A percentile compares a stretch with the other conserved stretches of the same genome.
Evolutionary conservation across 2,113 vertebrate species (phyloP).

Genomic region (Larimichthys polyactis): DNA sequence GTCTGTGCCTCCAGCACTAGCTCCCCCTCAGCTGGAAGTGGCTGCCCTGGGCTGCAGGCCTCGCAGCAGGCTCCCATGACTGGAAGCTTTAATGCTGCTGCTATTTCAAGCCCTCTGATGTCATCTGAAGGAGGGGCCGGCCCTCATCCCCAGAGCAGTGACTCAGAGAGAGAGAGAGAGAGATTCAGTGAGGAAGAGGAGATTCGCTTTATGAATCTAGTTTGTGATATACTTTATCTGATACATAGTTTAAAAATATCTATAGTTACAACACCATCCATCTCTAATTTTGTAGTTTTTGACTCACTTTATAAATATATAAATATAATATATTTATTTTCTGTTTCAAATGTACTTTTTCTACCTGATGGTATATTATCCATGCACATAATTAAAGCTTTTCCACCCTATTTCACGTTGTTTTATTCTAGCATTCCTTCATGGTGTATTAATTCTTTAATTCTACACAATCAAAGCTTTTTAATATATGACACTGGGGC

Average conservation of each 20-base stretch:
- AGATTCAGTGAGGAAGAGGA: conserved; percentile 26
- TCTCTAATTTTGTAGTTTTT: too few species aligned
- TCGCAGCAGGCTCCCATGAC: conserved; percentile 62
- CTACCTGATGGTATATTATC: background rate
- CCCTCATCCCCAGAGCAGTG: conserved; percentile 56
- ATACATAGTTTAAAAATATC: background rate
- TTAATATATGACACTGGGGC: background rate
- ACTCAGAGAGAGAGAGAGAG: conserved; percentile 56
- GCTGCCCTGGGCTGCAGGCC: conserved; percentile 48
- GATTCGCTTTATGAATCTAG: background rate
- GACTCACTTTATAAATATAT: too few species aligned
- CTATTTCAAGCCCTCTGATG: conserved; percentile 76
- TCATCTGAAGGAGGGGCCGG: conserved; percentile 72
- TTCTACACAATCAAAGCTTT: background rate
- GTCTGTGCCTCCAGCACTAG: background rate
- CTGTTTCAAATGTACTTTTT: background rate
- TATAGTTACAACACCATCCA: background rate
- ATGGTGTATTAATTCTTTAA: background rate
- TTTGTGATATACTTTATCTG: background rate
- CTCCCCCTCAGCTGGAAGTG: conserved; percentile 46
- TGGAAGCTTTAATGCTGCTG: conserved; percentile 69
- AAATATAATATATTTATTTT: background rate
- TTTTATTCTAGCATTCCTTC: background rate
- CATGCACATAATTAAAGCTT: background rate
- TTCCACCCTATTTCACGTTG: too few species aligned